These are phyloP conservation scores for Anoura caudifer DNA, from an alignment of 2,113 vertebrate genomes.

Conservation along the genomic window DNA sequence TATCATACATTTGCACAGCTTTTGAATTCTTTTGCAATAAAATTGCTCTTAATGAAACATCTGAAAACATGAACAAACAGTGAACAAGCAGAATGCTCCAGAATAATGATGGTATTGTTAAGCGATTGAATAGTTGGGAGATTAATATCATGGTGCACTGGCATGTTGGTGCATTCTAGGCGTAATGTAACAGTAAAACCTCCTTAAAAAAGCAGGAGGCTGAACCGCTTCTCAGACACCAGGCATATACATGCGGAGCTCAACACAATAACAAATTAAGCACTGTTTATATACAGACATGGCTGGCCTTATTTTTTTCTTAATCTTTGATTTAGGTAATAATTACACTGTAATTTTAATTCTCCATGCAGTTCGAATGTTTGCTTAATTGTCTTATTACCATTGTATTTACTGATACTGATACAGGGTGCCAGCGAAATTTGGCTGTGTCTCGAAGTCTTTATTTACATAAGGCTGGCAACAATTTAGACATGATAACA, in stretches of 20 bases:
- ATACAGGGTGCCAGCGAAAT: neutral
- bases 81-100: constrained; percentile 36
- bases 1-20: constrained; percentile 21
- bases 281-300: constrained; percentile 46
- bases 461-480: constrained; percentile 2
- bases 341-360: constrained; percentile 36
- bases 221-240: constrained; percentile 43
- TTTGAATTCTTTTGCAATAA: constrained; percentile 65
- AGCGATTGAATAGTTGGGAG: constrained; percentile 75
- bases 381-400: constrained; percentile 54
- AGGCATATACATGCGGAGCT: neutral
- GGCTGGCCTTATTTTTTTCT: neutral
- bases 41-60: constrained; percentile 71
- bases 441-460: neutral
- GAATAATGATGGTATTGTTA: constrained; percentile 77
- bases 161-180: constrained; percentile 67
- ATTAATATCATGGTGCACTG: constrained; percentile 72
- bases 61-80: constrained; percentile 68
- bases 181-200: constrained; percentile 74
- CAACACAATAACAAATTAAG: constrained; percentile 61
- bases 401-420: neutral
- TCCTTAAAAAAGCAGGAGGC: constrained; percentile 51
- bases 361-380: constrained; percentile 6
- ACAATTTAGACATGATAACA: constrained; percentile 32
- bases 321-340: constrained; percentile 49